A percentile compares a stretch with the other conserved stretches of the same genome.
These are phyloP conservation scores for Euura lappo DNA, from an alignment of 1,140 invertebrate species.

Conservation along the genomic window DNA sequence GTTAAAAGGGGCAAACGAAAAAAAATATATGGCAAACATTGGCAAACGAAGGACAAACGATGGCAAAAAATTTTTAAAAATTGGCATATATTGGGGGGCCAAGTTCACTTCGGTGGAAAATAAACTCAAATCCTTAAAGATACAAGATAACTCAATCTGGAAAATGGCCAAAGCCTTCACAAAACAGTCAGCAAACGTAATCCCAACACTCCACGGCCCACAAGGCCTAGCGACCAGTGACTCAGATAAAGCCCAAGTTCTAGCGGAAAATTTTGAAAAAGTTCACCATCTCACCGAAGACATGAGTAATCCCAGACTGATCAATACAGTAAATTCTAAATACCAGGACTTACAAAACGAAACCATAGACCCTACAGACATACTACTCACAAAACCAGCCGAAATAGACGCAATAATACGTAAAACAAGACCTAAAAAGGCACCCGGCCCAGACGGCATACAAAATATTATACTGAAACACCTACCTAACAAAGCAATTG, in stretches of 20 bases:
- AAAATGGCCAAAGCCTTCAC: conserved; percentile 26
- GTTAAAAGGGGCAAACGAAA: too few relatives aligned
- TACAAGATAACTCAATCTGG: too few relatives aligned
- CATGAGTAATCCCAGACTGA: conserved; percentile 5
- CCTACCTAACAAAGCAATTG: conserved; percentile 37
- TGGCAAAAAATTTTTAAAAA: too few relatives aligned
- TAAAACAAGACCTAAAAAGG: conserved; percentile 34
- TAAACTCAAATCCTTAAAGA: conserved; percentile 25
- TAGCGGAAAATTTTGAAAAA: conserved; percentile 21
- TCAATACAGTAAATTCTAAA: conserved; percentile 12
- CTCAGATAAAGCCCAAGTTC: conserved; percentile 22
- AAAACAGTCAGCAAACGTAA: conserved; percentile 16
- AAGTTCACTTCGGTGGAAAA: conserved; percentile 4
- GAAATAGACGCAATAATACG: conserved; percentile 28
- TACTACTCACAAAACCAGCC: conserved; percentile 13
- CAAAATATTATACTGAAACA: conserved; percentile 43
- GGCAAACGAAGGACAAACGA: too few relatives aligned
- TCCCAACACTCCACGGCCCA: conserved; percentile 18
- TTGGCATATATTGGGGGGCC: too few relatives aligned
- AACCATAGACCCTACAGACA: too few relatives aligned
- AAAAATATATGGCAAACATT: too few relatives aligned
- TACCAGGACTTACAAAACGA: background rate
- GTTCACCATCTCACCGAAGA: conserved; percentile 26
- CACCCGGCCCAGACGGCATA: conserved; percentile 42
- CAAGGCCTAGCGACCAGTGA: conserved; percentile 15